phyloP scores from a whole-genome alignment of 2,888 invertebrate genomes.

The Syrphus vitripennis region DNA sequence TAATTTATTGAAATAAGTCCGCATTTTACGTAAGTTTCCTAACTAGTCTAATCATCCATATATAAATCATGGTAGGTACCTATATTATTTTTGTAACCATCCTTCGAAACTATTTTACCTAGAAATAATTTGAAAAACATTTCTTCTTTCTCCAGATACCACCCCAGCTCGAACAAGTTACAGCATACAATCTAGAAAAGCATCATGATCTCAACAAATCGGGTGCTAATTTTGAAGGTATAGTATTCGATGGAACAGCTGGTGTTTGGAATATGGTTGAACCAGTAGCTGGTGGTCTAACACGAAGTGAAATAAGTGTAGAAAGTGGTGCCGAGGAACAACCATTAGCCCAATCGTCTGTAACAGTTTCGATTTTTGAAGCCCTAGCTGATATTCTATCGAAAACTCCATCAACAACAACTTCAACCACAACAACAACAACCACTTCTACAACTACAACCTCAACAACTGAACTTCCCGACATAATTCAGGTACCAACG shows the following conservation, averaged over 20 bases:
- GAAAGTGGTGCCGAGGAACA: slow-evolving; percentile 80
- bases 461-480: slow-evolving; percentile 73
- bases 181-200: slow-evolving; percentile 13
- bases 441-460: slow-evolving; percentile 73
- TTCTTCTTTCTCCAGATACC: slow-evolving; percentile 20
- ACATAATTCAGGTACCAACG: slow-evolving; percentile 73
- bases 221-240: slow-evolving; percentile 18
- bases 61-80: slow-evolving; percentile 11
- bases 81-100: background rate
- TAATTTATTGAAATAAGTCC: background rate
- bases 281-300: slow-evolving; percentile 73
- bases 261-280: slow-evolving; percentile 73
- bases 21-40: background rate
- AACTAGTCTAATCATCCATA: background rate
- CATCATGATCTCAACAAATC: slow-evolving; percentile 4
- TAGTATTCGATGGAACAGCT: slow-evolving; percentile 44
- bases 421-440: slow-evolving; percentile 69
- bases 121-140: background rate
- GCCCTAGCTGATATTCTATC: slow-evolving; percentile 83
- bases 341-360: slow-evolving; percentile 33
- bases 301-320: slow-evolving; percentile 81
- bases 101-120: background rate
- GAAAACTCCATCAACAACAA: slow-evolving; percentile 73
- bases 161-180: background rate
- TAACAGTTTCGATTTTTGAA: slow-evolving; percentile 84